phyloP scores from a whole-genome alignment of 2,888 invertebrate genomes.

The Panzeria rudis region DNA sequence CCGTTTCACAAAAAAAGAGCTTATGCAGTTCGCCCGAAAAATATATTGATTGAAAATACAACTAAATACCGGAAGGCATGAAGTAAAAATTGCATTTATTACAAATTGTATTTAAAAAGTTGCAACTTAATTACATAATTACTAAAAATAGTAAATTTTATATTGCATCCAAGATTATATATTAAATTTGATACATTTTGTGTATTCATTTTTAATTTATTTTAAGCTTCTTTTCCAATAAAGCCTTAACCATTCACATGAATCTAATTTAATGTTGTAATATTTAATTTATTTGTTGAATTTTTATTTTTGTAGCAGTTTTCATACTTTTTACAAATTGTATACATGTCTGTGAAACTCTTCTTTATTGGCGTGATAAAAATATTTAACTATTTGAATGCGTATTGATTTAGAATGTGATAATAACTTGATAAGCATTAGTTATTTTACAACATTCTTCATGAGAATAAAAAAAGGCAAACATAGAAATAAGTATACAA shows the following conservation, averaged over 20 bases:
- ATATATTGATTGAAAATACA: slow-evolving; percentile 27
- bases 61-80: neutral
- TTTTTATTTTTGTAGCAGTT: neutral
- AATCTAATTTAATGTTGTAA: neutral
- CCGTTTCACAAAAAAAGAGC: slow-evolving; percentile 7
- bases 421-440: slow-evolving; percentile 21
- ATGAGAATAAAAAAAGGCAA: neutral
- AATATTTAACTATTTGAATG: slow-evolving; percentile 15
- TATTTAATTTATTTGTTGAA: too few relatives aligned
- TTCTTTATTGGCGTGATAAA: neutral
- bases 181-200: too few relatives aligned
- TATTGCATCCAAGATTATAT: too few relatives aligned
- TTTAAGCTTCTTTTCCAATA: neutral
- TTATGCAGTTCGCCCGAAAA: neutral
- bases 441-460: slow-evolving; percentile 21
- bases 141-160: too few relatives aligned
- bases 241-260: neutral
- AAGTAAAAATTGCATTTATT: neutral
- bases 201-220: too few relatives aligned
- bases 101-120: neutral
- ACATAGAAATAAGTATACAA: neutral
- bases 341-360: neutral
- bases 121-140: too few relatives aligned
- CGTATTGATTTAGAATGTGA: slow-evolving; percentile 47
- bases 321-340: neutral